Conservation (phyloP, 53 echinoderm and acorn worm species). For the Astropecten irregularis region DNA sequence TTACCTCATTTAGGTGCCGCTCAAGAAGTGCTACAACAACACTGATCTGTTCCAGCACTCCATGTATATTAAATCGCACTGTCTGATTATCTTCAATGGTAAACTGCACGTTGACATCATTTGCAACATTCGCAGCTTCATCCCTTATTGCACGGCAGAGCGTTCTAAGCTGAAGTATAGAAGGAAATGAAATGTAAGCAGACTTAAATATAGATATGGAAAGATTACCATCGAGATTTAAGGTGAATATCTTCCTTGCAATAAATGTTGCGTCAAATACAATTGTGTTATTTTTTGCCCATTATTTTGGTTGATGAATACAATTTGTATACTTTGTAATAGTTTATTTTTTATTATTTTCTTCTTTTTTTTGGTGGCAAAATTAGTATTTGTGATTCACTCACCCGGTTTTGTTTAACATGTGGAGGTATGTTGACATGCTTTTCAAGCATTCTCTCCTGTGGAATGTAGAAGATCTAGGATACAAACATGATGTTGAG, state of each 20-base stretch:
- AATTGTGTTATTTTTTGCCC: too few species aligned
- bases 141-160: constrained; percentile 54
- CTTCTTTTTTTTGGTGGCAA: too few species aligned
- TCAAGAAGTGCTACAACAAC: constrained; percentile 55
- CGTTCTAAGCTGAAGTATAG: constrained; percentile 40
- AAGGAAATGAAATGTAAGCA: background rate
- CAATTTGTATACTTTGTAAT: background rate
- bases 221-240: background rate
- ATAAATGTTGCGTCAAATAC: too few species aligned
- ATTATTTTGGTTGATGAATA: background rate
- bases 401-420: constrained; percentile 9
- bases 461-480: constrained; percentile 52
- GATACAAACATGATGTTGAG: background rate
- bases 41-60: constrained; percentile 44
- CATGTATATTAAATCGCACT: constrained; percentile 60
- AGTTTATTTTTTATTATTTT: background rate
- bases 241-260: too few species aligned
- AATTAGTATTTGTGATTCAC: too few species aligned
- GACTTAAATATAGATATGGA: too few species aligned
- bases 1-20: constrained; percentile 59
- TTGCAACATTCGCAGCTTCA: constrained; percentile 44
- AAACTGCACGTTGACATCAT: constrained; percentile 42
- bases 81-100: constrained; percentile 67
- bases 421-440: background rate
- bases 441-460: constrained; percentile 38